These are phyloP conservation scores for Uropetala carovei DNA, from an alignment of 2,888 invertebrate genomes.

Conservation along the genomic window DNA sequence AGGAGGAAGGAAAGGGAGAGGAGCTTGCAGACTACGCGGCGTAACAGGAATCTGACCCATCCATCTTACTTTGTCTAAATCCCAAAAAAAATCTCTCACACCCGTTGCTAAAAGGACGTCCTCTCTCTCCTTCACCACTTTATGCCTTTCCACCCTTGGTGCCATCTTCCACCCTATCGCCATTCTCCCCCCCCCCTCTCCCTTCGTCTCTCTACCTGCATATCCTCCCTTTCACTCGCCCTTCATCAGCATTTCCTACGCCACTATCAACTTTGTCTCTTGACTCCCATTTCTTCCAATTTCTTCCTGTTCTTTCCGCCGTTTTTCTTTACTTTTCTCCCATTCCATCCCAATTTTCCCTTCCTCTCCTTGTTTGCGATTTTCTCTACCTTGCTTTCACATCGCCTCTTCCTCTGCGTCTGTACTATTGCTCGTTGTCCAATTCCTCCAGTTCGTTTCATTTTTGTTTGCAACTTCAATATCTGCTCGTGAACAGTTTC, in stretches of 20 bases:
- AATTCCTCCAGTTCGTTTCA: neutral
- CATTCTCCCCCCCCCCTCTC: too few relatives aligned
- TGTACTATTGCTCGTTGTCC: neutral
- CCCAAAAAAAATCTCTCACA: slow-evolving; percentile 31
- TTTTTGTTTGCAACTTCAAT: too few relatives aligned
- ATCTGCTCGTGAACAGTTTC: too few relatives aligned
- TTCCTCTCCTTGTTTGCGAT: neutral
- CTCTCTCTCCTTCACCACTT: too few relatives aligned
- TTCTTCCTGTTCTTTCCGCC: neutral
- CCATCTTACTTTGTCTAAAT: slow-evolving; percentile 61
- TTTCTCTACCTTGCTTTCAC: neutral
- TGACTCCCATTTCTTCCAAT: neutral
- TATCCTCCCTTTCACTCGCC: neutral
- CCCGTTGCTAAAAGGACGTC: slow-evolving; percentile 14
- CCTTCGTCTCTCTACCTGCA: too few relatives aligned
- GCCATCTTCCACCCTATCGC: too few relatives aligned
- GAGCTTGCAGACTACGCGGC: neutral
- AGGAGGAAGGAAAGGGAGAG: too few relatives aligned
- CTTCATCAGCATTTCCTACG: neutral
- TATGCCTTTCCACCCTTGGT: too few relatives aligned
- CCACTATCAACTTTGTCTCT: neutral
- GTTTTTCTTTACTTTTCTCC: neutral
- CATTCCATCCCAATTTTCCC: neutral
- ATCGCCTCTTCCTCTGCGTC: neutral
- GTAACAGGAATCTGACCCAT: slow-evolving; percentile 35